Evolutionary conservation across 2,888 invertebrate genomes (phyloP).

Genomic region (Morinoia aosen): DNA sequence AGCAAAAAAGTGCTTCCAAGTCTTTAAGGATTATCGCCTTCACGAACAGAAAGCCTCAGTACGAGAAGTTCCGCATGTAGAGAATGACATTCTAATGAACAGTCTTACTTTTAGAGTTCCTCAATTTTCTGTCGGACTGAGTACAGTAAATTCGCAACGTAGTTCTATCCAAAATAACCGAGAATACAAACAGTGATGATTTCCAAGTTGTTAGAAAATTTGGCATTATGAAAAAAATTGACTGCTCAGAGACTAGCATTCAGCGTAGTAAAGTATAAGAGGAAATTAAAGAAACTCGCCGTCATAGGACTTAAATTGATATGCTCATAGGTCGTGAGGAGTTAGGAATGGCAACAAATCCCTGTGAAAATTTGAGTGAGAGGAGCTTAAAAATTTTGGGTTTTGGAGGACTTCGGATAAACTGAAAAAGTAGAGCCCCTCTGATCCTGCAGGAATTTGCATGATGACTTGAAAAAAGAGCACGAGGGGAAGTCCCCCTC

Average conservation of each 20-base stretch:
- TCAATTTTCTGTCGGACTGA: not conserved
- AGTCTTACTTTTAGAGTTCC: not conserved
- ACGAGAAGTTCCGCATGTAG: not conserved
- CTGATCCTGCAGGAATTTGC: constrained; percentile 17
- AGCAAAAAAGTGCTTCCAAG: not conserved
- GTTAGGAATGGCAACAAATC: not conserved
- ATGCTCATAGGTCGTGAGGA: not conserved
- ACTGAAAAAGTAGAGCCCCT: not conserved
- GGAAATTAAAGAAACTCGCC: not conserved
- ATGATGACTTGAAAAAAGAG: not conserved
- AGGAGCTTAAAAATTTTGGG: not conserved
- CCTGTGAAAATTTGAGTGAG: not conserved
- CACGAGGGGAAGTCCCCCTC: not conserved
- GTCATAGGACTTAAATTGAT: not conserved
- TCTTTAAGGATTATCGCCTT: constrained; percentile 6
- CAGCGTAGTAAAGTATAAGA: not conserved
- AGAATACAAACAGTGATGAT: not conserved
- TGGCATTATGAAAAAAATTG: not conserved
- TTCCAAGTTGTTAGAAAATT: not conserved
- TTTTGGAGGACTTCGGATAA: not conserved
- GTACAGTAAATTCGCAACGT: not conserved
- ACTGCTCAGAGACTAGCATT: not conserved
- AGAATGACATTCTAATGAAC: constrained; percentile 4
- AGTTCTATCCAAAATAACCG: not conserved
- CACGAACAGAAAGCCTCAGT: not conserved